phyloP scores from a whole-genome alignment of 2,888 invertebrate species.

The Phytoseiulus persimilis region DNA sequence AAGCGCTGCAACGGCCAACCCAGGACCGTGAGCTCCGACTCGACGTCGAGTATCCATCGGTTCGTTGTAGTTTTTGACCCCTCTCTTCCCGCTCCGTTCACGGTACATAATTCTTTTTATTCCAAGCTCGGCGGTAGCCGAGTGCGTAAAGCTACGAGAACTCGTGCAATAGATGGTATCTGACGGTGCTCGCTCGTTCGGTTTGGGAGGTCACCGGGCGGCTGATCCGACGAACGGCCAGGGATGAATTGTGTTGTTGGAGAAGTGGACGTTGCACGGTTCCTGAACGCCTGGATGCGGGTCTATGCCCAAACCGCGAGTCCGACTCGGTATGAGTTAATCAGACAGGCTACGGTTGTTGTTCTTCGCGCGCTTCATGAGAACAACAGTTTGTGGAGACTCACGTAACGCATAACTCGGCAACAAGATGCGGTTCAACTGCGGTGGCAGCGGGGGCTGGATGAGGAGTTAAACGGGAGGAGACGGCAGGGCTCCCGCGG shows the following conservation, averaged over 20 bases:
- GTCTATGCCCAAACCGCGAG: not conserved
- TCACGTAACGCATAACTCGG: not conserved
- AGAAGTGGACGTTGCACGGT: not conserved
- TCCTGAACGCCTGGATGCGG: not conserved
- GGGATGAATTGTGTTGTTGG: not conserved
- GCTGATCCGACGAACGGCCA: not conserved
- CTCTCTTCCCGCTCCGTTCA: too few relatives aligned
- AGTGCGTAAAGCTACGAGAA: not conserved
- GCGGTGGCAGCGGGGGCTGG: not conserved
- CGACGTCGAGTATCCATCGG: too few relatives aligned
- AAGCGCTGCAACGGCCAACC: too few relatives aligned
- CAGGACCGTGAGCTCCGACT: too few relatives aligned
- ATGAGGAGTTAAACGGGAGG: too few relatives aligned
- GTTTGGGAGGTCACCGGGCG: not conserved
- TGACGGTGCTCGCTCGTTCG: not conserved
- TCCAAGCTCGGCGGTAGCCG: not conserved
- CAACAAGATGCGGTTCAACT: not conserved
- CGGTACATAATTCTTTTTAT: not conserved
- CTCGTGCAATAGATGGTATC: not conserved
- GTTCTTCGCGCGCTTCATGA: not conserved
- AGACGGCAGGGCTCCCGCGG: too few relatives aligned
- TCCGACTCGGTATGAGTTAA: not conserved
- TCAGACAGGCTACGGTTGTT: not conserved
- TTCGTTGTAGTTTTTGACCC: too few relatives aligned
- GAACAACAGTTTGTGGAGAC: not conserved